These are phyloP conservation scores for Petromus typicus DNA, from an alignment of 2,113 vertebrate species.

Conservation along the genomic window DNA sequence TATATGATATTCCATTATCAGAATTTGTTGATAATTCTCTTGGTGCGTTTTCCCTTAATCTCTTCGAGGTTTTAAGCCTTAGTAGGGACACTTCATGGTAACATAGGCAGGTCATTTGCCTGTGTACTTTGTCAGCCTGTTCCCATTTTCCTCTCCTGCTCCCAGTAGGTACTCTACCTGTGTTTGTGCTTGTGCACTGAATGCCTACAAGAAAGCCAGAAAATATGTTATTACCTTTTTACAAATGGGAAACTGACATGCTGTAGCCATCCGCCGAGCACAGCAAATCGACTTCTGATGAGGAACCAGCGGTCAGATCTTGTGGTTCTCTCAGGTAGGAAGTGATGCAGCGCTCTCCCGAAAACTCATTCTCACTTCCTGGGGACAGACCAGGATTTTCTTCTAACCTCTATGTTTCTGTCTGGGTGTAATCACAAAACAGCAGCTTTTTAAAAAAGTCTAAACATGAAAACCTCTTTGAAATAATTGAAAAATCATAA, in stretches of 20 bases:
- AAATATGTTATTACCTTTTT: not conserved
- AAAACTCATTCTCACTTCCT: not conserved
- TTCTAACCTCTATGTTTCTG: not conserved
- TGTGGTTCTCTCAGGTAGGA: not conserved
- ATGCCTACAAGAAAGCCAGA: not conserved
- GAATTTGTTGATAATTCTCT: not conserved
- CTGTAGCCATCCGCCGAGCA: not conserved
- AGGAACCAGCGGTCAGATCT: not conserved
- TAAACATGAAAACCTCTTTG: not conserved
- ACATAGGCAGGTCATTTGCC: not conserved
- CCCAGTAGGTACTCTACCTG: not conserved
- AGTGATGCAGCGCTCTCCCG: not conserved
- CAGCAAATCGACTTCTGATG: not conserved
- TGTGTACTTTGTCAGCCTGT: not conserved
- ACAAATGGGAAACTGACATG: not conserved
- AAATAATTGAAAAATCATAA: not conserved
- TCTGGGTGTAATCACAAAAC: not conserved
- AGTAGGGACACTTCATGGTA: not conserved
- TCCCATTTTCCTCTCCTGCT: fast-evolving
- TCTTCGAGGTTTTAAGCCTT: not conserved
- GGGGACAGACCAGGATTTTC: not conserved
- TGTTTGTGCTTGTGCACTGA: not conserved
- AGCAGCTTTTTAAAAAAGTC: not conserved
- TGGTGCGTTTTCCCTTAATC: not conserved
- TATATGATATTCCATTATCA: not conserved